These are phyloP conservation scores for Hirudo medicinalis DNA, from an alignment of 1,140 invertebrate species.

Conservation along the genomic window DNA sequence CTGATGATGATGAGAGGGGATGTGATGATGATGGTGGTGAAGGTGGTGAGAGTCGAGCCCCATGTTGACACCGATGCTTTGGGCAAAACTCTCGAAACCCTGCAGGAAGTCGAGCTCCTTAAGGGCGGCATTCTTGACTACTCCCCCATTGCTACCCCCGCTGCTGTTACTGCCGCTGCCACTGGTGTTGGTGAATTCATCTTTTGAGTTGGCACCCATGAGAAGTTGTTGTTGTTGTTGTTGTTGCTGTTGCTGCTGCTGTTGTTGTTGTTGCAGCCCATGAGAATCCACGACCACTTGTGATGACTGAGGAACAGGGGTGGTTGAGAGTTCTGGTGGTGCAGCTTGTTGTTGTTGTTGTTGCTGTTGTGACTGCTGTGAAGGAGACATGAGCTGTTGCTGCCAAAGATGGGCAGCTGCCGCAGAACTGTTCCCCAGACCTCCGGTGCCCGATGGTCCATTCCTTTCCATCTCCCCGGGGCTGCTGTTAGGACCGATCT, in stretches of 20 bases:
- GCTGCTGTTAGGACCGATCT: not conserved
- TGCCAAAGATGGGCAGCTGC: constrained; percentile 3
- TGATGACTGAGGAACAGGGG: not conserved
- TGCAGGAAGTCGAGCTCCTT: constrained; percentile 7
- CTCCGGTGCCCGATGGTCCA: not conserved
- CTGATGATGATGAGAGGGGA: not conserved
- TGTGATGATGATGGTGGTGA: constrained; percentile 11
- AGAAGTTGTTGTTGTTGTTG: not conserved
- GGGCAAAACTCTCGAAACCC: constrained; percentile 11
- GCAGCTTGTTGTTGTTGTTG: not conserved
- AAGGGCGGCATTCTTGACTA: not conserved
- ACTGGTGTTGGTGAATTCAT: not conserved
- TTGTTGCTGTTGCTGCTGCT: not conserved
- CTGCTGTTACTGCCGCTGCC: constrained; percentile 3
- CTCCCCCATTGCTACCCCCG: not conserved
- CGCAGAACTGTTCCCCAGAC: not conserved
- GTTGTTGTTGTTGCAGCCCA: not conserved
- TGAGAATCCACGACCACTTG: not conserved
- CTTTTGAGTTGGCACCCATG: not conserved
- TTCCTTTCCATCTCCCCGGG: constrained; percentile 1
- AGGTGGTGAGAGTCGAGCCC: constrained; percentile 6
- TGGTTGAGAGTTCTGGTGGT: not conserved
- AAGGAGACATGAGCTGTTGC: not conserved
- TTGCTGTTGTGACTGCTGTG: not conserved
- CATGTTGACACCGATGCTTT: constrained; percentile 5